Conservation (phyloP, 1,140 invertebrate species). For the Cydia splendana region DNA sequence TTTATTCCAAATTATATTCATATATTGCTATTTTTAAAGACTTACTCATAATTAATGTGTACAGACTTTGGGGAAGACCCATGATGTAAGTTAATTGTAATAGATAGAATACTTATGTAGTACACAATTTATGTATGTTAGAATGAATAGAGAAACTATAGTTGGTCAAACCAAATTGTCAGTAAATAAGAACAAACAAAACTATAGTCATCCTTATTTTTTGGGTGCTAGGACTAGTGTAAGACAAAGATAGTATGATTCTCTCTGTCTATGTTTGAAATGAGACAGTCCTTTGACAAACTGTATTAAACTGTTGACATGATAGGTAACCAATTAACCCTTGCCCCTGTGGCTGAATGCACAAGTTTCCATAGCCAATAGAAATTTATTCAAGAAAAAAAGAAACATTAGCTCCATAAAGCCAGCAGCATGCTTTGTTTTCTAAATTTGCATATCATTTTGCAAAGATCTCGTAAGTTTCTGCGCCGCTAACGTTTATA, state of each 20-base stretch:
- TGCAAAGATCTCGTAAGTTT: slow-evolving; percentile 42
- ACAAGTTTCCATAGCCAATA: slow-evolving; percentile 11
- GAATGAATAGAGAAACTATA: not conserved
- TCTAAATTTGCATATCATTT: slow-evolving; percentile 56
- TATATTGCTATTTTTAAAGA: not conserved
- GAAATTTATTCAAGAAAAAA: not conserved
- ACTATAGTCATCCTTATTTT: too few species aligned
- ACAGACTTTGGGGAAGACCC: not conserved
- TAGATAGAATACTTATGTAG: not conserved
- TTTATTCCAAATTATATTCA: not conserved
- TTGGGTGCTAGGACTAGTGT: too few species aligned
- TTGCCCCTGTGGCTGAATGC: slow-evolving; percentile 16
- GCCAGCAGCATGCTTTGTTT: slow-evolving; percentile 69
- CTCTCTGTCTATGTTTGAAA: too few species aligned
- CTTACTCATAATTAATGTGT: not conserved
- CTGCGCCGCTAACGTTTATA: slow-evolving; percentile 58
- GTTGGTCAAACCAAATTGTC: too few species aligned
- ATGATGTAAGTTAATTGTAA: not conserved
- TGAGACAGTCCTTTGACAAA: too few species aligned
- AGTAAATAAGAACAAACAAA: too few species aligned
- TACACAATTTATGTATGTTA: not conserved
- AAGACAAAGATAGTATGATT: too few species aligned
- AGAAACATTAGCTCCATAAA: slow-evolving; percentile 31
- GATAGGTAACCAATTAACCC: slow-evolving; percentile 33
- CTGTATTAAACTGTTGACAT: slow-evolving; percentile 44